Evolutionary conservation across 1,140 invertebrate genomes (phyloP).

Genomic region (Cylas formicarius): DNA sequence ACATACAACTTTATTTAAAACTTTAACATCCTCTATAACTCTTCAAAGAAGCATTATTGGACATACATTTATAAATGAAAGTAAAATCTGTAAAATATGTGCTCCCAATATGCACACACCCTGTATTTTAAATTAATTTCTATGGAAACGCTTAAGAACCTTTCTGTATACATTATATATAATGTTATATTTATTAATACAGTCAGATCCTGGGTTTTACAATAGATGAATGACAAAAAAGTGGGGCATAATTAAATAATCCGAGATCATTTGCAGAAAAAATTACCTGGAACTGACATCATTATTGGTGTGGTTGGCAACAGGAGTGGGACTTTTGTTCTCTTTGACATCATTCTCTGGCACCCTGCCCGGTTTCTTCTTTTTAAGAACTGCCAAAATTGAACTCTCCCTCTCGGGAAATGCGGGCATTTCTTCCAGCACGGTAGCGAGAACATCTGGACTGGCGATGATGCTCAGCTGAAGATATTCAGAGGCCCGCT

Average conservation of each 20-base stretch:
- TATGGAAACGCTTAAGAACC: too few species aligned
- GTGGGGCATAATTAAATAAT: not conserved
- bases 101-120: too few species aligned
- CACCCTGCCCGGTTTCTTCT: constrained; percentile 90
- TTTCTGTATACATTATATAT: too few species aligned
- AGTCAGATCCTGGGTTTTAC: too few species aligned
- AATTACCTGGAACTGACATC: constrained; percentile 51
- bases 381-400: constrained; percentile 94
- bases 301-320: constrained; percentile 50
- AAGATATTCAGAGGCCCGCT: constrained; percentile 96
- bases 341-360: constrained; percentile 77
- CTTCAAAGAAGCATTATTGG: too few species aligned
- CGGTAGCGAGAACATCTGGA: constrained; percentile 94
- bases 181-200: too few species aligned
- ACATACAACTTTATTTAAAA: too few species aligned
- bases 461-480: constrained; percentile 94
- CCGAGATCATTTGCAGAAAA: not conserved
- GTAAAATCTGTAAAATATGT: too few species aligned
- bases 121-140: too few species aligned
- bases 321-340: constrained; percentile 69
- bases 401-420: constrained; percentile 98
- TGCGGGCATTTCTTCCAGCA: constrained; percentile 99
- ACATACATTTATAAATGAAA: too few species aligned
- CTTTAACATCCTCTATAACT: too few species aligned
- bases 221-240: too few species aligned